Evolutionary conservation across 2,888 invertebrate genomes (phyloP), one percentile per base, ranked within the genome.

Genomic region (Octonoba sinensis): DNA sequence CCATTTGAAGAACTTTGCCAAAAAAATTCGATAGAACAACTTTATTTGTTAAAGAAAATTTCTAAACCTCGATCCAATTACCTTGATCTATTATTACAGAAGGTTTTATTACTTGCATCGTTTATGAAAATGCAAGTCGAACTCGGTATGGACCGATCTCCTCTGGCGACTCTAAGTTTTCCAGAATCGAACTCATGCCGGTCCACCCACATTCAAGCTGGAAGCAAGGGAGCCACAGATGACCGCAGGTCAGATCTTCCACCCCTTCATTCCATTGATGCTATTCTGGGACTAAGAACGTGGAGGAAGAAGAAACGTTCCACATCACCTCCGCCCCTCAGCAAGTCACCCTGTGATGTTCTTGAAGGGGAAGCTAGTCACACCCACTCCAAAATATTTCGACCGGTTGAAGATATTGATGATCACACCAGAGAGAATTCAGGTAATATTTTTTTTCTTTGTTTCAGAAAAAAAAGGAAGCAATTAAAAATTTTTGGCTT

Each of bases 371-470:
- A 77, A 36, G n/a, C 46, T 57, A 67, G 36, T 18, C 64, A 62
- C 44, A 57, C 64, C 64, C 57, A 49, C n/a, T n/a, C 66, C 16
- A 77, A 56, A 46, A 47, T 78, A 24, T 79, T 72, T 16, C 46
- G 78, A 22, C 54, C 79, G 8, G 62, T 64, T 20, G 73, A 81
- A n/a, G 79, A 81, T 13, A 46, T 73, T 0, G 73, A 81, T 62
- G 79, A 73, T 22, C 73, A 81, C 64, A 79, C 79, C 16, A 81
- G 73, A 47, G 79, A 81, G 36, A 81, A 81, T 49, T 81, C 79
- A 3, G 67, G 79, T 81, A 64, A 73, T 73, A 46, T 18, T 13
- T n/a, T 20, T 18, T 27, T 22, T 47, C 22, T 65, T 15, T 18
- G n/a, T 24, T 22, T 15, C 13, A 59, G 15, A n/a, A 62, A 16